These are phyloP conservation scores for Cebidichthys violaceus DNA, from an alignment of 2,113 vertebrate genomes.

Conservation along the genomic window DNA sequence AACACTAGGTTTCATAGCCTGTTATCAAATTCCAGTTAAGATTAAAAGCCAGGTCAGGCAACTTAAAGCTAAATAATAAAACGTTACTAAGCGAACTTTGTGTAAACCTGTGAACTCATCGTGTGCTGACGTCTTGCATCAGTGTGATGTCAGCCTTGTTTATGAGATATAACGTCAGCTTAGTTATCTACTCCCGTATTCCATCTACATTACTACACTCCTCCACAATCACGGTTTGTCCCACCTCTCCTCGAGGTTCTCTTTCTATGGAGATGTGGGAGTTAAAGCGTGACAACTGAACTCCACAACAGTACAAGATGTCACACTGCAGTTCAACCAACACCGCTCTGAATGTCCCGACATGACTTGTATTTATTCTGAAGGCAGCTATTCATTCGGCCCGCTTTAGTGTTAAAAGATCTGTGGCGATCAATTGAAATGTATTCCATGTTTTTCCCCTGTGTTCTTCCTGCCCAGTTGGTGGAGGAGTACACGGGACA, in stretches of 20 bases:
- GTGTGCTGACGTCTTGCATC: not conserved
- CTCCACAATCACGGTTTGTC: too few species aligned
- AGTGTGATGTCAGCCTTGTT: not conserved
- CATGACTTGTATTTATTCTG: not conserved
- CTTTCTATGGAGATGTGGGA: too few species aligned
- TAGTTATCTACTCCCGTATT: not conserved
- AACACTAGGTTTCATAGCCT: not conserved
- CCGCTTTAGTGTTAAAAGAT: not conserved
- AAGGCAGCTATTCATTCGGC: too few species aligned
- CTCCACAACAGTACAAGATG: not conserved
- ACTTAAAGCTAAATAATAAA: not conserved
- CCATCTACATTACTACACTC: not conserved
- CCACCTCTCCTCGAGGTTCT: not conserved
- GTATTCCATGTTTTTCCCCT: not conserved
- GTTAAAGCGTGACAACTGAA: not conserved
- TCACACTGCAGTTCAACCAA: not conserved
- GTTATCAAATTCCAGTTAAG: not conserved
- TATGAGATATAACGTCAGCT: not conserved
- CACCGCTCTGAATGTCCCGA: not conserved
- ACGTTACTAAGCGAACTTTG: not conserved
- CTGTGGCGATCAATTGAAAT: not conserved
- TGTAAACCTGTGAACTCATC: too few species aligned
- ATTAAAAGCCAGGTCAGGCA: not conserved
- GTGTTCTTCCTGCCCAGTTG: conserved; percentile 80
- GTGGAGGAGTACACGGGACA: conserved; percentile 95